These are phyloP conservation scores for Pyrrhia umbra DNA, from an alignment of 2,888 invertebrate genomes.

Conservation along the genomic window DNA sequence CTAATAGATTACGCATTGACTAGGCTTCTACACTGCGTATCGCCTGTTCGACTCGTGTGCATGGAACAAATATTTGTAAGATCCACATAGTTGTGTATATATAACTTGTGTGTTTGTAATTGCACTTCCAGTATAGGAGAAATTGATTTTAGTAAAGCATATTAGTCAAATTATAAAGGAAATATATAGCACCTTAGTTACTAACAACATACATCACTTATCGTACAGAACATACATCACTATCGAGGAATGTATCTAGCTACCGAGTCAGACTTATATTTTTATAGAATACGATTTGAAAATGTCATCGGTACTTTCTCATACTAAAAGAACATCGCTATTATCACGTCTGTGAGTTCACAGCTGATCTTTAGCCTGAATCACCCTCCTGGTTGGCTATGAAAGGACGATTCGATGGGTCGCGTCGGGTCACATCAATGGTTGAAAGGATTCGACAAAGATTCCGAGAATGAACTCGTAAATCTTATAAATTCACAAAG, in stretches of 20 bases:
- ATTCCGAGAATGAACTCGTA: constrained; percentile 58
- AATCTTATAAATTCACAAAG: constrained; percentile 61
- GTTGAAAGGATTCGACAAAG: constrained; percentile 62
- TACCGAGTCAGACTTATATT: constrained; percentile 62
- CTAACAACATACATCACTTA: constrained; percentile 43
- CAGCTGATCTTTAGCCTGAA: constrained; percentile 55
- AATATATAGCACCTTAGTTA: no score
- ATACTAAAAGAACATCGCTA: constrained; percentile 60
- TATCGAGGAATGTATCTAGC: constrained; percentile 64
- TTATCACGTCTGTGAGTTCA: constrained; percentile 52
- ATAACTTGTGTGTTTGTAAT: no score
- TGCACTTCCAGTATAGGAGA: no score
- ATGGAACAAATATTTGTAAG: no score
- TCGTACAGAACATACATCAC: constrained; percentile 65
- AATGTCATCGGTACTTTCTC: constrained; percentile 63
- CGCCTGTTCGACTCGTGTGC: no score
- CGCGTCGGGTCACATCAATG: constrained; percentile 54
- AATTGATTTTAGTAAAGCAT: no score
- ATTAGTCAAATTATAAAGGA: no score
- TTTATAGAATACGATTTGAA: constrained; percentile 64
- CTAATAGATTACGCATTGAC: no score
- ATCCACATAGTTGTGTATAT: no score
- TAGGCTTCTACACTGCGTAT: no score
- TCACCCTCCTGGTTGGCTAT: constrained; percentile 66
- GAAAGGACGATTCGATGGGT: constrained; percentile 63